phyloP scores from a whole-genome alignment of 2,888 invertebrate genomes.

The Drosophila parthenogenetica region DNA sequence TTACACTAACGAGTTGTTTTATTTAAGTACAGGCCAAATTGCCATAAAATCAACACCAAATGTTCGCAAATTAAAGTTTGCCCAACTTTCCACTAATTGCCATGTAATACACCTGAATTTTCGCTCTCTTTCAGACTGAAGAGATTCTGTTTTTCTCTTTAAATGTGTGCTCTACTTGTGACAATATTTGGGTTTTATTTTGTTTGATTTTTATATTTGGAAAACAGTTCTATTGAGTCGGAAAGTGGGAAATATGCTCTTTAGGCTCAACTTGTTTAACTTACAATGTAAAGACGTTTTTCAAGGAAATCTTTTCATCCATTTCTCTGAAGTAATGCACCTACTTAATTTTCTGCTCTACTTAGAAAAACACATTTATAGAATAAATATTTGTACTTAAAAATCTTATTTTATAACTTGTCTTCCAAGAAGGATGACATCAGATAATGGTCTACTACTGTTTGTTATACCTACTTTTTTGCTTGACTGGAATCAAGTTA shows the following conservation, averaged over 20 bases:
- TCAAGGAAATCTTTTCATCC: too few species aligned
- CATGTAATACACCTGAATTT: constrained; percentile 19
- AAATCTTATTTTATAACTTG: too few species aligned
- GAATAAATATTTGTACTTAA: too few species aligned
- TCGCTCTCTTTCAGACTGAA: too few species aligned
- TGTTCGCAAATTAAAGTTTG: constrained; percentile 17
- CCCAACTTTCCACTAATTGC: constrained; percentile 15
- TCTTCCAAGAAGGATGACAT: too few species aligned
- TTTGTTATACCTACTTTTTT: too few species aligned
- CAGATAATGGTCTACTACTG: too few species aligned
- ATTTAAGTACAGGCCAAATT: constrained; percentile 61
- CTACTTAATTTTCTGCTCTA: too few species aligned
- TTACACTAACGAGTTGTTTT: constrained; percentile 78
- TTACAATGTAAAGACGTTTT: too few species aligned
- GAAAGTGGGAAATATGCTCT: not conserved
- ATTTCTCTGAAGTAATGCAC: too few species aligned
- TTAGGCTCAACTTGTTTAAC: not conserved
- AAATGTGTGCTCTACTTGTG: constrained; percentile 2
- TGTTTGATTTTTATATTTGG: constrained; percentile 9
- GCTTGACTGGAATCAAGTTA: too few species aligned
- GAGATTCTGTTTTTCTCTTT: not conserved
- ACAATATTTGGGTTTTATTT: constrained; percentile 12
- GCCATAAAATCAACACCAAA: constrained; percentile 53
- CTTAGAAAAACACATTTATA: too few species aligned
- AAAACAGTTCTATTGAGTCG: not conserved